Percentiles rank a stretch among this genome's conserved stretches.
phyloP scores from a whole-genome alignment of 2,113 vertebrate species.

The Eira barbara region DNA sequence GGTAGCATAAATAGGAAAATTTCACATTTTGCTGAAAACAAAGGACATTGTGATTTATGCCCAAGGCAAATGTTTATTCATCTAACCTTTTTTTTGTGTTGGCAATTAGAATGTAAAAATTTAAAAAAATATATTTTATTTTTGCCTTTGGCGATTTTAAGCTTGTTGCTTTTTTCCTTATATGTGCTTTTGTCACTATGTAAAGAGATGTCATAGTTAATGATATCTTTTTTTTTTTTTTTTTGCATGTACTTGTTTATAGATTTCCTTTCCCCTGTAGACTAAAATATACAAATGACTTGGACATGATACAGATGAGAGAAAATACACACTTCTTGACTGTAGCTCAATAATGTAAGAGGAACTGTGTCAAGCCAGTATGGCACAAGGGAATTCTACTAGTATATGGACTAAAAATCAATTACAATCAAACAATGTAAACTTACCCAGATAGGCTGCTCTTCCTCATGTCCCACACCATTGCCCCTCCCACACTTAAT shows the following conservation, averaged over 20 bases:
- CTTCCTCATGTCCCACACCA: neutral
- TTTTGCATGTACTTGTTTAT: neutral
- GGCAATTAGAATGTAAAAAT: neutral
- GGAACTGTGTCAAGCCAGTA: neutral
- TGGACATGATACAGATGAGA: neutral
- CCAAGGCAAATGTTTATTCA: neutral
- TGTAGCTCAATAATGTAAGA: neutral
- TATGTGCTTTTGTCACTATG: neutral
- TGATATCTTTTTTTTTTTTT: neutral
- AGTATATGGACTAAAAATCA: neutral
- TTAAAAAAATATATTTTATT: neutral
- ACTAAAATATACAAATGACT: neutral
- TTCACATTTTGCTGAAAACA: constrained; percentile 32
- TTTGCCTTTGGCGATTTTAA: neutral
- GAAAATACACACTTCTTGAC: neutral
- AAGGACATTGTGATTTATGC: neutral
- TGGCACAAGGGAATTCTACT: neutral
- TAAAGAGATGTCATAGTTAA: neutral
- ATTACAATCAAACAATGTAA: neutral
- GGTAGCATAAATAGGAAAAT: constrained; percentile 17
- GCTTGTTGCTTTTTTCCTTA: neutral
- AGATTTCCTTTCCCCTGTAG: neutral
- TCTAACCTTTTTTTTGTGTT: constrained; percentile 9
- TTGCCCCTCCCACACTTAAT: neutral
- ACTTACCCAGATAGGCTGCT: neutral